Base-by-base conservation (phyloP, 2,797 vertebrate species). In the Rhinella marina region DNA sequence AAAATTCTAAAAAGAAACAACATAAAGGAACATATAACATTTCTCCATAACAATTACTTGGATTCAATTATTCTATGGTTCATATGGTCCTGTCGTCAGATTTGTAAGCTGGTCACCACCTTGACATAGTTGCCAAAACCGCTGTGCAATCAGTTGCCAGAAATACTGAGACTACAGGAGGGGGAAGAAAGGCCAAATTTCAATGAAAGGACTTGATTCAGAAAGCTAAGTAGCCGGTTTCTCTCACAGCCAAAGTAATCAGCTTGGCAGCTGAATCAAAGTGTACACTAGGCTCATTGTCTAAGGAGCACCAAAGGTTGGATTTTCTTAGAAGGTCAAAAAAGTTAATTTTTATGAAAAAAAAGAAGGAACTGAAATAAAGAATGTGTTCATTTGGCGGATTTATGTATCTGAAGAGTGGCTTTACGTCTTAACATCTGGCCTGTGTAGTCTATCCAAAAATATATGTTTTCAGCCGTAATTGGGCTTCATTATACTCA, bases 181-280 rank as follows among this genome's bases (percentile, higher is more conserved):
- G 84, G 70, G 81, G 72, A 79, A 91, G 90, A 92, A 93, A 92
- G 89, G 90, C 91, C 92, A 93, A 92, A 93, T 94, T 92, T 91
- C 91, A 89, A 88, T 95, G 94, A 95, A 96, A 95, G 94, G 90
- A 90, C 81, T 90, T 91, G 93, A 96, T 95, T 95, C 94, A 95
- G 93, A 91, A 92, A 88, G 81, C 72, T 75, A 87, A 92, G 91
- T 90, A 91, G 91, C 82, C 88, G 89, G 89, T 91, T 89, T 91
- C 91, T 85, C 77, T 90, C 90, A 88, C 90, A 93, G 94, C 93
- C 93, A 95, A 94, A 93, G 93, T 94, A 95, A 95, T 95, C 94
- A 94, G 92, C 94, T 95, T 94, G 93, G 93, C 93, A 91, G 91
- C 92, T 92, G 92, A 93, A 92, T 93, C 92, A 89, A 92, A 91